Evolutionary conservation across 1,140 invertebrate species (phyloP), one percentile per base, ranked within the genome.

Genomic region (Lineus longissimus): DNA sequence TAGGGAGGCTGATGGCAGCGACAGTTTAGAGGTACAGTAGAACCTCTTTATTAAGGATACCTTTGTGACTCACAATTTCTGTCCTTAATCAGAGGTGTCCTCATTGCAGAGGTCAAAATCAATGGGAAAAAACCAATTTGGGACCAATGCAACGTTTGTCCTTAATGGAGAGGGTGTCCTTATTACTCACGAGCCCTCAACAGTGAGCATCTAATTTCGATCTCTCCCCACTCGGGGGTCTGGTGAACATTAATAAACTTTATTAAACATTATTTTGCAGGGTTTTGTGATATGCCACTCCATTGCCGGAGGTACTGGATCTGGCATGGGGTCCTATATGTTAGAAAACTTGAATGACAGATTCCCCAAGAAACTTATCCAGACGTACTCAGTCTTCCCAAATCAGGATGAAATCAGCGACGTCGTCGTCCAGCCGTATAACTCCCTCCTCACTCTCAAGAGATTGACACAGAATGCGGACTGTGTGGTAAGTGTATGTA

Each of bases 251-350:
- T n/a, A 22, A 45, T 23, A 31, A 33, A 58, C 55, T 64, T 2
- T 58, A 13, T 27, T 59, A 41, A 11, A 1, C 29, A 43, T 55
- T 68, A 47, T 59, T 56, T 64, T 82, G 31, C 72, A 92, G 87
- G 97, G 96, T 19, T 99, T 99, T 86, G 92, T 98, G n/a, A 80
- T 99, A 17, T 98, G 95, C 74, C 97, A 99, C 83, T 98, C 95
- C 2, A 98, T 99, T 78, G 95, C 96, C 65, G 97, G 97, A 58
- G 97, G 97, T 55, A 99, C 97, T 13, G 97, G 97, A 0, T 98
- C 95, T 47, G 97, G 97, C 47, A 93, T 98, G 90, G 95, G 95
- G 22, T 98, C 95, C 0, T 96, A 94, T 75, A 90, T 98, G 67
- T 83, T 98, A 30, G 95, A 97, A 80, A 91, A 90, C 67, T 82